Percentiles rank a stretch among this genome's conserved stretches.
Conservation (phyloP, 1,140 invertebrate species). For the Monomorium pharaonis region DNA sequence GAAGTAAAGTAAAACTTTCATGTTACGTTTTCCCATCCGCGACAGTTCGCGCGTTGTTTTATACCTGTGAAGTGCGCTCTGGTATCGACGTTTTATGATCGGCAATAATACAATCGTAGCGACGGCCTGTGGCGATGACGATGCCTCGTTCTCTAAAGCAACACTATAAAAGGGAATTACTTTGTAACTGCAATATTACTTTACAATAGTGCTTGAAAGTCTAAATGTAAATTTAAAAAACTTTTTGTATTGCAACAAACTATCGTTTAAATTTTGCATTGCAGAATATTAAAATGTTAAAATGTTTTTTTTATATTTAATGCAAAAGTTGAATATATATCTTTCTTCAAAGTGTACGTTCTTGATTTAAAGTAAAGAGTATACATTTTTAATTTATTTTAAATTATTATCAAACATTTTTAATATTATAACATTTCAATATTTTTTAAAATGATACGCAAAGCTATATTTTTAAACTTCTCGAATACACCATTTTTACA, state of each 20-base stretch:
- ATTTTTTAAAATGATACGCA: neutral
- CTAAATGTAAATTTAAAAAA: constrained; percentile 13
- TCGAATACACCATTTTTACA: neutral
- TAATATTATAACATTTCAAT: neutral
- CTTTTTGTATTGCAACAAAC: neutral
- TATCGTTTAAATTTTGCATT: neutral
- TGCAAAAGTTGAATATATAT: neutral
- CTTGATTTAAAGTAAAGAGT: neutral
- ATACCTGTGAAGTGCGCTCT: constrained; percentile 46
- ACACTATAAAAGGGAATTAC: constrained; percentile 40
- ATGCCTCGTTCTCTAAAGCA: constrained; percentile 34
- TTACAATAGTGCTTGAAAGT: neutral
- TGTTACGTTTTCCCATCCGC: constrained; percentile 48
- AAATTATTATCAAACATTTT: constrained; percentile 1
- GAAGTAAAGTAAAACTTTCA: constrained; percentile 61
- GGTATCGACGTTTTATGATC: constrained; percentile 57
- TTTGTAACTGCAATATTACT: constrained; percentile 43
- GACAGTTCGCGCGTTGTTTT: constrained; percentile 59
- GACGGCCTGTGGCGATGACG: constrained; percentile 31
- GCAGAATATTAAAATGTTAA: neutral
- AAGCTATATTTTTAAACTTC: neutral
- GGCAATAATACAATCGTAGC: constrained; percentile 53
- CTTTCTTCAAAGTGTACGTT: neutral
- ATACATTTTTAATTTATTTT: neutral
- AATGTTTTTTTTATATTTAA: neutral